Evolutionary conservation across 2,797 vertebrate species (phyloP), one percentile per base, ranked within the genome.

Genomic region (Sciurus carolinensis): DNA sequence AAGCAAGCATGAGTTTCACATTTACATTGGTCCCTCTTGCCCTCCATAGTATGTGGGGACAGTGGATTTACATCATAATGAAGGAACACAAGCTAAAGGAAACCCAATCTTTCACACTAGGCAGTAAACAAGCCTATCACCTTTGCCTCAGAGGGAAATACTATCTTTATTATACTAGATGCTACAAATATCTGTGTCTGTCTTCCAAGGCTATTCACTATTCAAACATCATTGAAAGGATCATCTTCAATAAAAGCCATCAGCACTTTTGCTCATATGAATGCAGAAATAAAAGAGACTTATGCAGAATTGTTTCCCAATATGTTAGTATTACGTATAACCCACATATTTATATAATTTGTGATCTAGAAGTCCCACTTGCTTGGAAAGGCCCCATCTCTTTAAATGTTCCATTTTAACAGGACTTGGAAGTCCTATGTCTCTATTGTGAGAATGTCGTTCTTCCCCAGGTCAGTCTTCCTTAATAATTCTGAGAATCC

Each of bases 381-480:
- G 26, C 28, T 90, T 80, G 64, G 36, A 87, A 73, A 90, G 14
- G 0, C 44, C 81, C 62, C 26, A 39, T 81, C 28, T 94, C 57
- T 91, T 85, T 93, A 86, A 87, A 71, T 87, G 59, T 82, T 57
- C n/a, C 59, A 80, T 72, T 96, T 91, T 77, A 89, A 73, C 71
- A 52, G 50, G 33, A 90, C 12, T 89, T 50, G 54, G 42, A 73
- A 33, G 24, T 3, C 69, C 36, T 79, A 12, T 59, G 14, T 90
- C 39, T 90, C 42, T 67, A 66, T 1, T 82, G 17, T 79, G 39
- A 67, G 66, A 95, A 54, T 0, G 36, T 66, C 7, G 33, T 69
- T 94, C 50, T 28, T 83, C 13, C 62, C 66, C 13, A 86, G n/a
- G 22, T 9, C 50, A 28, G 14, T 5, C 75, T 84, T 93, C 54